A percentile compares a stretch with the other conserved stretches of the same genome.
These are phyloP conservation scores for Aethes cnicana DNA, from an alignment of 2,888 invertebrate genomes.

Conservation along the genomic window DNA sequence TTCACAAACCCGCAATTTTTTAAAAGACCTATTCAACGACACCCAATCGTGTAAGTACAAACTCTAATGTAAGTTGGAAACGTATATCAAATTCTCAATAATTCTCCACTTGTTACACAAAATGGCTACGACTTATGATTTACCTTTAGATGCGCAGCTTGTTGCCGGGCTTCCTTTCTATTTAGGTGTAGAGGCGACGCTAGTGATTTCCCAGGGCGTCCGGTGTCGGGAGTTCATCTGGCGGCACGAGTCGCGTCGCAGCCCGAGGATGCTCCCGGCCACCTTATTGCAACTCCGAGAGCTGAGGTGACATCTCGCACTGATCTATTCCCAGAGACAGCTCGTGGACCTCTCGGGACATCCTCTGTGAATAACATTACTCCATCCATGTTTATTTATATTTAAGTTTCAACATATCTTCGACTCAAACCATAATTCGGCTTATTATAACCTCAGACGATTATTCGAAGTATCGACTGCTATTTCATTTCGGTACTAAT, in stretches of 20 bases:
- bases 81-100: too few species aligned
- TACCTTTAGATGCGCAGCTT: not conserved
- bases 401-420: too few species aligned
- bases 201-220: conserved; percentile 75
- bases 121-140: conserved; percentile 1
- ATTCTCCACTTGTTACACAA: not conserved
- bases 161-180: conserved; percentile 38
- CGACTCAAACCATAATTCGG: too few species aligned
- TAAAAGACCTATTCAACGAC: too few species aligned
- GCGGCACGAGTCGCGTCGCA: conserved; percentile 43
- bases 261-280: conserved; percentile 38
- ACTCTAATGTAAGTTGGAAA: too few species aligned
- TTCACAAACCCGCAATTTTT: too few species aligned
- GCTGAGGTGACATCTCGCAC: conserved; percentile 38
- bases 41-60: too few species aligned
- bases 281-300: conserved; percentile 54
- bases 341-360: not conserved
- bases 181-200: conserved; percentile 46
- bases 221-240: conserved; percentile 54
- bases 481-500: too few species aligned
- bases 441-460: too few species aligned
- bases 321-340: conserved; percentile 30
- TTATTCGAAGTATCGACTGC: too few species aligned
- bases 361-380: too few species aligned
- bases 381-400: too few species aligned